Conservation (phyloP, 2,888 invertebrate genomes). For the Fragum fragum region DNA sequence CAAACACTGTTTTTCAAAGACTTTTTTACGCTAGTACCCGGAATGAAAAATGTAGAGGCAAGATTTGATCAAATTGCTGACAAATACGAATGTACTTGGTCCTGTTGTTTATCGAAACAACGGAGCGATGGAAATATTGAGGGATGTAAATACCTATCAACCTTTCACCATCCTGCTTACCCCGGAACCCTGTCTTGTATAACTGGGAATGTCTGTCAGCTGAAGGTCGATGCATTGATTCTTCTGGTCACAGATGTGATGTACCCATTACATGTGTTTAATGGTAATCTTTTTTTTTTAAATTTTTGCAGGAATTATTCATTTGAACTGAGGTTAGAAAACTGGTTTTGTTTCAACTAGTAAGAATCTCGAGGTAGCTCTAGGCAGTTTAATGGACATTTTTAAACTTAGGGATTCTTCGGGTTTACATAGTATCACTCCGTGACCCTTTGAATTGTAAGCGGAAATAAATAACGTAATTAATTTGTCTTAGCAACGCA, state of each 20-base stretch:
- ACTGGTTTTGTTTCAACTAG: too few relatives aligned
- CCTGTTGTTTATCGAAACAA: background rate
- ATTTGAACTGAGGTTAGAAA: too few relatives aligned
- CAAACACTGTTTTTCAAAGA: background rate
- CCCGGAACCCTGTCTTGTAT: conserved; percentile 2
- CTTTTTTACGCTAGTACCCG: background rate
- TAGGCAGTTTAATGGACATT: too few relatives aligned
- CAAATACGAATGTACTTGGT: background rate
- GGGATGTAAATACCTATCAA: background rate
- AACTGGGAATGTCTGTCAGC: background rate
- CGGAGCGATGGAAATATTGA: background rate
- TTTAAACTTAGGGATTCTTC: too few relatives aligned
- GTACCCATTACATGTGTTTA: background rate
- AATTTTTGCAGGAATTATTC: too few relatives aligned
- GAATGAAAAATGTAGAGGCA: background rate
- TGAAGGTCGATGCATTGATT: conserved; percentile 6
- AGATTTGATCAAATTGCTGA: background rate
- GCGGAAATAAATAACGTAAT: too few relatives aligned
- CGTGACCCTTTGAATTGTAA: too few relatives aligned
- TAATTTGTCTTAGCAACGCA: too few relatives aligned
- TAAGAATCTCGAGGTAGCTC: too few relatives aligned
- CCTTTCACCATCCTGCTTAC: background rate
- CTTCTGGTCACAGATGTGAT: background rate
- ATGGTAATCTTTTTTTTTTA: too few relatives aligned
- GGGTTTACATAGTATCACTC: too few relatives aligned